Conservation (phyloP, 2,113 vertebrate genomes). For the Rynchops niger region DNA sequence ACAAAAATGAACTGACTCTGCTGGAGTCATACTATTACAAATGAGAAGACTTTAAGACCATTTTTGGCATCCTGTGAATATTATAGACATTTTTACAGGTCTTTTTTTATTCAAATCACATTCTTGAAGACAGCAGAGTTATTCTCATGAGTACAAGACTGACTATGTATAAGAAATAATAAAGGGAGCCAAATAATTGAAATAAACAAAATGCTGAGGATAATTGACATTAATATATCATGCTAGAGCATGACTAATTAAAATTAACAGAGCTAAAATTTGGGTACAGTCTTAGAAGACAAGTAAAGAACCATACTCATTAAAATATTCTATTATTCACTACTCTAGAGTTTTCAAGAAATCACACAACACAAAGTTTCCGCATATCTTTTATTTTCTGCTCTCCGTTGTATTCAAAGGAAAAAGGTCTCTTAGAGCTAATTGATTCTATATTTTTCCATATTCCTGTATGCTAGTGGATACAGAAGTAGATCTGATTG, state of each 20-base stretch:
- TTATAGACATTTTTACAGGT: neutral
- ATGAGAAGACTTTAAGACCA: neutral
- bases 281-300: neutral
- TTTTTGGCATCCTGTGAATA: neutral
- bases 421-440: neutral
- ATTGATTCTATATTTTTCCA: neutral
- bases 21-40: neutral
- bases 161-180: neutral
- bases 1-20: neutral
- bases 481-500: neutral
- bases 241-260: neutral
- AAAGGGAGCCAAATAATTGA: neutral
- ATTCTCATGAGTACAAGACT: neutral
- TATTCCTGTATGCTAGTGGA: neutral
- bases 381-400: neutral
- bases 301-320: neutral
- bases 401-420: neutral
- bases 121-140: neutral
- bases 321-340: neutral
- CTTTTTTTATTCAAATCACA: neutral
- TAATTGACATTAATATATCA: neutral
- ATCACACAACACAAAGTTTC: neutral
- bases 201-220: neutral
- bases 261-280: neutral
- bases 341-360: neutral